These are phyloP conservation scores for Pentamera pediparva DNA, from an alignment of 53 echinoderm and acorn worm species.

Conservation along the genomic window DNA sequence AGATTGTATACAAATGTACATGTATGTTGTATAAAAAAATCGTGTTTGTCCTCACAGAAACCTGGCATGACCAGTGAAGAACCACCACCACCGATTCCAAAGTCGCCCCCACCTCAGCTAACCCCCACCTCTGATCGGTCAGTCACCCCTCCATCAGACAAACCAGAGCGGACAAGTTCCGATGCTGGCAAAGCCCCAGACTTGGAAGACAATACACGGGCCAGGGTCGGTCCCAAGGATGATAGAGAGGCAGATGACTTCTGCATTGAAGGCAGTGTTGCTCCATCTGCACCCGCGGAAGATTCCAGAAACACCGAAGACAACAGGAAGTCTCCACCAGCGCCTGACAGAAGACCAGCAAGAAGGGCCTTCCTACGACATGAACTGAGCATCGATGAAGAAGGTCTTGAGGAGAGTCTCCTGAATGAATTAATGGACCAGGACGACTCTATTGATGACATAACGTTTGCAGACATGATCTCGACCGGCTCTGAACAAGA, in stretches of 20 bases:
- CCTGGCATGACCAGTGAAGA: not conserved
- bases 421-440: conserved; percentile 19
- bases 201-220: not conserved
- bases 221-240: not conserved
- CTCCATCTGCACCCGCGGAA: conserved; percentile 7
- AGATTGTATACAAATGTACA: too few species aligned
- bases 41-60: not conserved
- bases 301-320: not conserved
- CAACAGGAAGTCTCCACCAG: conserved; percentile 2
- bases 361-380: too few species aligned
- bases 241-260: not conserved
- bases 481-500: conserved; percentile 17
- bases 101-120: conserved; percentile 19
- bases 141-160: conserved; percentile 8
- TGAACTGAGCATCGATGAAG: too few species aligned
- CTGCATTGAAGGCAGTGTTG: not conserved
- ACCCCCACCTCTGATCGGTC: conserved; percentile 11
- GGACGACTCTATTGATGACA: conserved; percentile 24
- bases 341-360: too few species aligned
- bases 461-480: conserved; percentile 21
- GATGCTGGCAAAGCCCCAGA: not conserved
- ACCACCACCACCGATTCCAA: conserved; percentile 15
- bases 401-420: conserved; percentile 11
- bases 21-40: not conserved
- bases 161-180: not conserved